Conservation (phyloP, 2,113 vertebrate genomes). For the Hyperoodon ampullatus region DNA sequence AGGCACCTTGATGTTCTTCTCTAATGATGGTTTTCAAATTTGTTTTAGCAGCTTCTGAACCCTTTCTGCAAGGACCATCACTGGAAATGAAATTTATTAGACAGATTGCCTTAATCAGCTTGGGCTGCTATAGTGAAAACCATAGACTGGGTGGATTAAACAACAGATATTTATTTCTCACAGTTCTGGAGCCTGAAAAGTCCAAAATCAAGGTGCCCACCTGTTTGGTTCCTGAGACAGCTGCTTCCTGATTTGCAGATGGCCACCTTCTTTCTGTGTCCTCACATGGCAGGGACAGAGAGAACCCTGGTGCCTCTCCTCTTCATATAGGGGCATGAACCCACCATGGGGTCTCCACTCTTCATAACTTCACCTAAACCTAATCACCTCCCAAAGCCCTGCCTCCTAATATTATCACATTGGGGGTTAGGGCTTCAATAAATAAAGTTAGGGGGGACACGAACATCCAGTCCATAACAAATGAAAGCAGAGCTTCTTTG, state of each 20-base stretch:
- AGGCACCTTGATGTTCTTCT: background rate
- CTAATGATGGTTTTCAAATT: background rate
- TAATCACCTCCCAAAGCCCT: background rate
- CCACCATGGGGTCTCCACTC: no score
- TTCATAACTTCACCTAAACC: background rate
- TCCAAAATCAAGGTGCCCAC: background rate
- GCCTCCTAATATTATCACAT: background rate
- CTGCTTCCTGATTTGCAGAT: background rate
- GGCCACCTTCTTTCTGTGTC: background rate
- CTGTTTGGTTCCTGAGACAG: background rate
- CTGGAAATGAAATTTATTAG: background rate
- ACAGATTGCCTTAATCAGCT: background rate
- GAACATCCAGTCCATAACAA: background rate
- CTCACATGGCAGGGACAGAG: background rate
- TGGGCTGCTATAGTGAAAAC: background rate
- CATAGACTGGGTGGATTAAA: background rate
- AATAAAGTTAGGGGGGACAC: background rate
- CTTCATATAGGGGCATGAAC: background rate
- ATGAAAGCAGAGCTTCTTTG: background rate
- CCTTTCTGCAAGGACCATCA: background rate
- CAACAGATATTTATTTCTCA: background rate
- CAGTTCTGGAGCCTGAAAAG: background rate
- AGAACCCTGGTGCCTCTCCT: background rate
- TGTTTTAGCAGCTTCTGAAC: background rate
- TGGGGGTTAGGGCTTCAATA: background rate